These are phyloP conservation scores for Drosophila histrio DNA, from an alignment of 2,888 invertebrate species.

Conservation along the genomic window DNA sequence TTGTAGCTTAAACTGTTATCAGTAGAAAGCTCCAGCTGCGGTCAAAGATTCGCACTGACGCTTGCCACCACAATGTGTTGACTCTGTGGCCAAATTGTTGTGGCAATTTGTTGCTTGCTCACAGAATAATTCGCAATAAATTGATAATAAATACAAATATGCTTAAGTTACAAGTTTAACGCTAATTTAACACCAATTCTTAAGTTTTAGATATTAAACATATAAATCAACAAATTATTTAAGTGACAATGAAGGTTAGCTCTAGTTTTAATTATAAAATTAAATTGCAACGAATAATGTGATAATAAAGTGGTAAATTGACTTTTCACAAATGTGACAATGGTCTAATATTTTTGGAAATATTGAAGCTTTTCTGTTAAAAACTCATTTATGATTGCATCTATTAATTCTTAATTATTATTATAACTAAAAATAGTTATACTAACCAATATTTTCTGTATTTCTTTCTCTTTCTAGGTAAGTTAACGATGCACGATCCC, in stretches of 20 bases:
- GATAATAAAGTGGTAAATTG: too few species aligned
- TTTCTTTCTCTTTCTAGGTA: slow-evolving; percentile 61
- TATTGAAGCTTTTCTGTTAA: too few species aligned
- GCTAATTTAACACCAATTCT: neutral
- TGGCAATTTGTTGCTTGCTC: slow-evolving; percentile 19
- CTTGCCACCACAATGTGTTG: slow-evolving; percentile 27
- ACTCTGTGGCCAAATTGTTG: slow-evolving; percentile 21
- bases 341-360: too few species aligned
- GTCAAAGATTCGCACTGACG: neutral
- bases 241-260: too few species aligned
- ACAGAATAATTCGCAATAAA: neutral
- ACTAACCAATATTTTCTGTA: neutral
- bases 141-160: neutral
- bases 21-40: neutral
- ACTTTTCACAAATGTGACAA: too few species aligned
- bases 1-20: slow-evolving; percentile 17
- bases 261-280: too few species aligned
- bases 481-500: slow-evolving; percentile 46
- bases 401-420: neutral
- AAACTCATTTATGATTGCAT: neutral
- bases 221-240: too few species aligned
- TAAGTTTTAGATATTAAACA: too few species aligned
- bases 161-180: neutral
- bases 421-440: neutral
- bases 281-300: too few species aligned